Base-by-base conservation (phyloP, 1,140 invertebrate genomes). In the Nephila pilipes region DNA sequence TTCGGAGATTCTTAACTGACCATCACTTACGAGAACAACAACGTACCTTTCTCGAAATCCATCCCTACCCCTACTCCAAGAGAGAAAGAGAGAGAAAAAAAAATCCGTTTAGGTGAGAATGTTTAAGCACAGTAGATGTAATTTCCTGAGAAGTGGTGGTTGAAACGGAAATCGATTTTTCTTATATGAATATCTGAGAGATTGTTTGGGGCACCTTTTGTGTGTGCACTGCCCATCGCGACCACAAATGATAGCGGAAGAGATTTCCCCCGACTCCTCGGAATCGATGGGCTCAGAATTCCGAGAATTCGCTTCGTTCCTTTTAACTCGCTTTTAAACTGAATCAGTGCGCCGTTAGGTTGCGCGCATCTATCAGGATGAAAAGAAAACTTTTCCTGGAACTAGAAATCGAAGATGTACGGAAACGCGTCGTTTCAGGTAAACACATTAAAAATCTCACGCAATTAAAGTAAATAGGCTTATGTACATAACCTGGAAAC, bases 131-230 rank as follows among this genome's bases (percentile, higher is more conserved):
- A 14, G 65, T 75, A 75, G 25, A 75, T 75, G 65, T 75, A 75
- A 75, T 75, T 75, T 75, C 65, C 65, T 29, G 29, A 75, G 65
- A 75, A 75, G 25, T 65, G 60, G n/a, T 12, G 12, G n/a, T 22
- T 22, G 60, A 25, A 22, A 29, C 65, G 65, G 65, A 75, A 75
- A 75, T 75, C 65, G 65, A 75, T 75, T 75, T 75, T 75, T 75
- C 65, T 75, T 75, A 75, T 75, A 36, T 75, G 65, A 75, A 75
- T 75, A 75, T 29, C 29, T 36, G 65, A 32, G 32, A 32, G 14
- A 20, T 18, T 75, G 25, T 75, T 29, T 29, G 65, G 65, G 14
- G 25, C 5, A 65, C 10, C 60, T 22, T 12, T 4, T 8, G 60
- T 10, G 60, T n/a, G 20, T n/a, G 60, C 60, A n/a, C 60, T n/a